Conservation (phyloP, 1,140 invertebrate species). For the Phymorhynchus buccinoides region DNA sequence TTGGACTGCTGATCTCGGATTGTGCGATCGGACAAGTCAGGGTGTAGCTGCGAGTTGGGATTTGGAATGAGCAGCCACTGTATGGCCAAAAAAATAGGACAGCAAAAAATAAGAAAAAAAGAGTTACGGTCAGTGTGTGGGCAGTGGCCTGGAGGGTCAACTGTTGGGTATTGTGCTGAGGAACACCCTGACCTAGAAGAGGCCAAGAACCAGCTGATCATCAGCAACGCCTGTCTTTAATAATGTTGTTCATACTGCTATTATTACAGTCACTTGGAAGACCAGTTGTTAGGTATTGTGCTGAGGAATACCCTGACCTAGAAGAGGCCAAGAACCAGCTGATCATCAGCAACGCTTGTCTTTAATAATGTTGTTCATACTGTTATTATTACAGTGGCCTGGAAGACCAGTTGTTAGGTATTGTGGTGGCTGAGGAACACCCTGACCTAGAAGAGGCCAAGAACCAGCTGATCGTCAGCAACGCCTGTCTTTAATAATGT, state of each 20-base stretch:
- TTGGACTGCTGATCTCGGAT: too few relatives aligned
- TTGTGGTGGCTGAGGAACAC: constrained; percentile 88
- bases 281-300: constrained; percentile 89
- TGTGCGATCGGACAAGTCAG: too few relatives aligned
- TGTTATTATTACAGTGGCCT: constrained; percentile 82
- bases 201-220: constrained; percentile 85
- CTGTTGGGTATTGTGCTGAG: too few relatives aligned
- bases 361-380: too few relatives aligned
- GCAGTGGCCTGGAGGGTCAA: constrained; percentile 87
- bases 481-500: constrained; percentile 76
- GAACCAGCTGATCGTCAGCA: constrained; percentile 85
- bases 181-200: too few relatives aligned
- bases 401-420: constrained; percentile 90
- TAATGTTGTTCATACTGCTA: too few relatives aligned
- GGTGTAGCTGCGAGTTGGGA: too few relatives aligned
- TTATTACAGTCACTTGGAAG: constrained; percentile 81
- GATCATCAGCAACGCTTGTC: neutral
- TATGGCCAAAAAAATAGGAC: too few relatives aligned
- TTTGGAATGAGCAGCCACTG: too few relatives aligned
- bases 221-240: constrained; percentile 88
- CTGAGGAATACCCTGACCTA: constrained; percentile 90
- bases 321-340: constrained; percentile 86
- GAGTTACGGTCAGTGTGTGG: too few relatives aligned
- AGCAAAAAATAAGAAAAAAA: too few relatives aligned
- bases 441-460: constrained; percentile 87